Percentiles rank a stretch among this genome's conserved stretches.
Evolutionary conservation across 2,797 vertebrate genomes (phyloP).

Genomic region (Hapalemur alaotrensis): DNA sequence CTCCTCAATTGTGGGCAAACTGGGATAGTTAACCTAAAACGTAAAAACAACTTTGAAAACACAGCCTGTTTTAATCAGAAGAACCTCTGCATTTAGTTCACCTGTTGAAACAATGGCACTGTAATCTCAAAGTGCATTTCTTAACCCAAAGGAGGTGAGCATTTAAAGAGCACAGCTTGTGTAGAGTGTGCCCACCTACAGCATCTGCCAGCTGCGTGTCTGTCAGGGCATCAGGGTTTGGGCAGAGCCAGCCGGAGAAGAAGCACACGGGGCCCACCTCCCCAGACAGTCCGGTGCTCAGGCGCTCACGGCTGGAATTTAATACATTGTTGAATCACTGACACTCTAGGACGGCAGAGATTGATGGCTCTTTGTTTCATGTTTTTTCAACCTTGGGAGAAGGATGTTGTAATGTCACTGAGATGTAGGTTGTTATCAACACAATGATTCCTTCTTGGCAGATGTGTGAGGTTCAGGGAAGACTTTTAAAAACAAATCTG

Average conservation of each 20-base stretch:
- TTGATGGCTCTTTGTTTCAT: neutral
- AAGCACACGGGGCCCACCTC: neutral
- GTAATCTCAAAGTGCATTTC: neutral
- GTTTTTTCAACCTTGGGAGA: slow-evolving; percentile 36
- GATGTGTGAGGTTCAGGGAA: neutral
- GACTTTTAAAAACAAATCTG: neutral
- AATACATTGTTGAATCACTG: neutral
- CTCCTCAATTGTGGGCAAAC: neutral
- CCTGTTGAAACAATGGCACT: neutral
- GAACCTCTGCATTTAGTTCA: neutral
- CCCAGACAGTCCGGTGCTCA: neutral
- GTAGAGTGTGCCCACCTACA: neutral
- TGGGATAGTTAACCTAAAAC: neutral
- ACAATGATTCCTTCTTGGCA: neutral
- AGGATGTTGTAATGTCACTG: neutral
- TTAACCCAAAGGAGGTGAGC: neutral
- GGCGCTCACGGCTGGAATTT: neutral
- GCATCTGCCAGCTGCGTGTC: neutral
- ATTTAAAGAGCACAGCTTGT: neutral
- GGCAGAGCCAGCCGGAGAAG: neutral
- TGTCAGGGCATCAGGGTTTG: neutral
- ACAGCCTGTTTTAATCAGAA: neutral
- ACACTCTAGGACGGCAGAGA: accelerated
- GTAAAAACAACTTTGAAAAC: neutral
- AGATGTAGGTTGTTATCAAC: neutral